Base-by-base conservation (phyloP, 2,113 vertebrate species). In the Sorex araneus region DNA sequence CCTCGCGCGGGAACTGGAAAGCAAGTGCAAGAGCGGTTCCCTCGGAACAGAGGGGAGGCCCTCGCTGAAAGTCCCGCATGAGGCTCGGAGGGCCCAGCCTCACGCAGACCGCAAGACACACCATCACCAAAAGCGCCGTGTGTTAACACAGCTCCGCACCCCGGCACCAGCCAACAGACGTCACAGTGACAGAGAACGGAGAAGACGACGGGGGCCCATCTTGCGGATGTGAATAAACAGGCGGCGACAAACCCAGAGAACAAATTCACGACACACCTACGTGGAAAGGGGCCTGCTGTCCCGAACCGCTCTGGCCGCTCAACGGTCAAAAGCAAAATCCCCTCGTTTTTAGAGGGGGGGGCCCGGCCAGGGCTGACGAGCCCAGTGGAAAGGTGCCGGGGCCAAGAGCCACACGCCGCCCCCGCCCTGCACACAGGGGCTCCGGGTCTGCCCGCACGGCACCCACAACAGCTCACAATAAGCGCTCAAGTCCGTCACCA, bases 171-270 rank as follows among this genome's bases (percentile, higher is more conserved):
- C 79, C 91, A 78, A 60, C 57, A 75, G 79, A 3, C 45, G 70
- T 34, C 83, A 89, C 36, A 75, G 50, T 75, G 82, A n/a, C 57
- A 64, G 36, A 92, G 84, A 36, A 83, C 87, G 45, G 63, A 94
- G 87, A 81, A 30, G 13, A 18, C 63, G 73, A 64, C 8, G n/a
- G n/a, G n/a, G 19, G 78, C 32, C 11, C n/a, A 85, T 28, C 70
- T 85, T 64, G 69, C 45, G 11, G n/a, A n/a, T n/a, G n/a, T n/a
- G n/a, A n/a, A 64, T 32, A 15, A 86, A 80, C 0, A 76, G 23
- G 13, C 19, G 36, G 84, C 54, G 54, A 81, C 21, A 89, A 94
- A 64, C 36, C 64, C 2, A 43, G 27, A 88, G 36, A 60, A 91
- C 84, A 87, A 73, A 84, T 34, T 93, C 57, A 92, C 28, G 85